Evolutionary conservation across 2,888 invertebrate species (phyloP), one percentile per base, ranked within the genome.

Genomic region (Cheilosia impressa): DNA sequence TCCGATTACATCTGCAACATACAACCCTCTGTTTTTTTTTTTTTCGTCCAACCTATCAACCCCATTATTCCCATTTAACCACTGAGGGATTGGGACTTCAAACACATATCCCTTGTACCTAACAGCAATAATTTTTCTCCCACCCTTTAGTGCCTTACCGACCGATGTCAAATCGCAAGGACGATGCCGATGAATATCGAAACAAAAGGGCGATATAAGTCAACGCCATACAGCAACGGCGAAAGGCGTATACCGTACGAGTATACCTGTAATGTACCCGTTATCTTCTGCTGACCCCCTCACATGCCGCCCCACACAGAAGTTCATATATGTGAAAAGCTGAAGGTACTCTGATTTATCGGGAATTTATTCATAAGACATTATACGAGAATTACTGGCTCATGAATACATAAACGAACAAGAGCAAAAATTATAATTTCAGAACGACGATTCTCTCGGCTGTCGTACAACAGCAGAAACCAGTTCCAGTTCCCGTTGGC

Each of bases 281-380:
- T 24, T 52, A 52, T 24, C 52, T n/a, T n/a, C n/a, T 22, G 4
- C 17, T 19, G 17, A 5, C 7, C 15, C 27, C 50, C 22, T 3
- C 4, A 24, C 24, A 24, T 45, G 50, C 17, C 55, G 10, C 10
- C 43, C 9, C n/a, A 19, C 52, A 52, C 34, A 47, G 57, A 31
- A 22, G 47, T 31, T 65, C 75, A 81, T 63, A 22, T 22, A 22
- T 69, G 75, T 73, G 69, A 75, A 79, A 79, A 84, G 69, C 68
- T 78, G 53, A 72, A 68, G 77, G 71, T 63, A 58, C 58, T 84
- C 69, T 58, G 83, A 84, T 84, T 84, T 84, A 78, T 79, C 68
- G 69, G 52, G 24, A 69, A 73, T 84, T 84, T 83, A 83, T 83
- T 83, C 78, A 83, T 78, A 83, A 78, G 73, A 57, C 73, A 78